Evolutionary conservation across 30 jellyfish, hydroid and myxozoan genomes (phyloP), one percentile per base, ranked within the genome.

Genomic region (Pelagia noctiluca): DNA sequence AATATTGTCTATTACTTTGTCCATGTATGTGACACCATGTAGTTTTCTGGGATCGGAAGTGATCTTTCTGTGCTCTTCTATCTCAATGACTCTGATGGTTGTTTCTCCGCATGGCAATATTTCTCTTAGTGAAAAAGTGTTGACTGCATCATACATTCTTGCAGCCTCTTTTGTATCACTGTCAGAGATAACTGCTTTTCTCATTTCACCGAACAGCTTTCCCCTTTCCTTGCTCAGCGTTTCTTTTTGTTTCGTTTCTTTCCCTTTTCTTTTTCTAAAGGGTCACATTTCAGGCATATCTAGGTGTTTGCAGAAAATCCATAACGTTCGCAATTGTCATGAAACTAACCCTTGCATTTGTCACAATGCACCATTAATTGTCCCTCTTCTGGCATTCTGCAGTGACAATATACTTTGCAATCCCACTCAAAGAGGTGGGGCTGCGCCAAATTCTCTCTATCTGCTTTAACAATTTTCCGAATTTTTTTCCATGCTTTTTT

Each of bases 311-410:
- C 57, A 42, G 57, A 42, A 42, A 42, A 42, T 5, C 16, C 16
- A 5, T 16, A n/a, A 13, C 25, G 7, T 10, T 31, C 24, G 22
- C 53, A 31, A 11, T 16, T 28, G 8, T 22, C 48, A 35, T 19
- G 36, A 18, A 71, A n/a, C 83, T 12, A 71, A 38, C 22, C 24
- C 26, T 54, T 54, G 32, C 71, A 54, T 54, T n/a, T 16, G 32
- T 10, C 71, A 54, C 71, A n/a, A n/a, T n/a, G n/a, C n/a, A n/a
- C n/a, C n/a, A n/a, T n/a, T n/a, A n/a, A n/a, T n/a, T n/a, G n/a
- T n/a, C n/a, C n/a, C n/a, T n/a, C n/a, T n/a, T n/a, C n/a, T n/a
- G n/a, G n/a, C n/a, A n/a, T n/a, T n/a, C n/a, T n/a, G n/a, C n/a
- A n/a, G n/a, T n/a, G n/a, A n/a, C n/a, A n/a, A n/a, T n/a, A n/a